Percentiles rank a stretch among this genome's conserved stretches.
Conservation (phyloP, 2,888 invertebrate genomes). For the Tupiocoris notatus region DNA sequence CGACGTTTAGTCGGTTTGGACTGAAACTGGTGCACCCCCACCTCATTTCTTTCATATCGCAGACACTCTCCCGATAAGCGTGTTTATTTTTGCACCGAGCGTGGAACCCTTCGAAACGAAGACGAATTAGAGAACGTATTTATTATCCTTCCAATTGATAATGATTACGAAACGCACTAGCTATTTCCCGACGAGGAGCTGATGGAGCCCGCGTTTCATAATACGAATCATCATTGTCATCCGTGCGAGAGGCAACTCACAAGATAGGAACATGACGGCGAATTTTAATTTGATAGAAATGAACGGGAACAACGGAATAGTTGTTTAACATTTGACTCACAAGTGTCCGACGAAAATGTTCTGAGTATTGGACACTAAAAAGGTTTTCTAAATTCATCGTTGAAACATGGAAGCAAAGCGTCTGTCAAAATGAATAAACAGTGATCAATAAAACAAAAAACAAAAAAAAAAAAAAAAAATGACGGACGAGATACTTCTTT, state of each 20-base stretch:
- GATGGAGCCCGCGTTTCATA: not conserved
- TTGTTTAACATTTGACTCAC: too few relatives aligned
- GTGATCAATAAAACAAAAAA: too few relatives aligned
- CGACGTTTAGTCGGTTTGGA: too few relatives aligned
- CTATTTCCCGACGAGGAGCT: not conserved
- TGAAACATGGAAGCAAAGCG: too few relatives aligned
- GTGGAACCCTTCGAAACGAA: not conserved
- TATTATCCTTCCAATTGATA: not conserved
- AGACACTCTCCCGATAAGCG: not conserved
- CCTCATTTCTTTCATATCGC: not conserved
- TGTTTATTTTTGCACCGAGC: not conserved
- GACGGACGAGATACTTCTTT: too few relatives aligned
- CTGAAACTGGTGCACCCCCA: not conserved
- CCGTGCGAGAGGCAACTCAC: not conserved
- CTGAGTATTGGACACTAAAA: too few relatives aligned
- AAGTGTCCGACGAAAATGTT: too few relatives aligned
- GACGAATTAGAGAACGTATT: not conserved
- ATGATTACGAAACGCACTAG: not conserved
- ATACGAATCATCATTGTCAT: not conserved
- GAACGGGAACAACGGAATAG: too few relatives aligned
- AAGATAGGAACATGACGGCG: not conserved
- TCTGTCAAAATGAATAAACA: too few relatives aligned
- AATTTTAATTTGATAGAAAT: too few relatives aligned
- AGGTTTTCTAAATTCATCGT: too few relatives aligned
- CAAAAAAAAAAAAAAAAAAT: too few relatives aligned